phyloP scores from a whole-genome alignment of 2,113 vertebrate genomes.

The Opisthocomus hoazin region DNA sequence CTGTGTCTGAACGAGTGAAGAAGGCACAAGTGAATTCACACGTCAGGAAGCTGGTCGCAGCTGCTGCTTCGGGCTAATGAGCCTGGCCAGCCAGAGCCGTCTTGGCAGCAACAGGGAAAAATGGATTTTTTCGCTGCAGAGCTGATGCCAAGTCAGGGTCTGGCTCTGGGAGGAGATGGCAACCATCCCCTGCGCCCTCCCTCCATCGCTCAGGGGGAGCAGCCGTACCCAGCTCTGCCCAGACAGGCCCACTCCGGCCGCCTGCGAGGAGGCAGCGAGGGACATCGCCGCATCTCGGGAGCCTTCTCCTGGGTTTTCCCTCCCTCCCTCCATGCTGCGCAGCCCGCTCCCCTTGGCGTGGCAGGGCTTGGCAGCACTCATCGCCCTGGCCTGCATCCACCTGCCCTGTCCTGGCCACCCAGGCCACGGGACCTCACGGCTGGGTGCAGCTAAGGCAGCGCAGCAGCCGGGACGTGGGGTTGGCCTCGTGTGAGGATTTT shows the following conservation, averaged over 20 bases:
- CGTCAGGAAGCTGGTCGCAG: neutral
- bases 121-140: neutral
- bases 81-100: neutral
- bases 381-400: fast-evolving
- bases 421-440: fast-evolving
- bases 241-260: neutral
- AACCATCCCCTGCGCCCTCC: neutral
- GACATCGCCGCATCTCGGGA: fast-evolving
- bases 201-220: fast-evolving
- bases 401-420: fast-evolving
- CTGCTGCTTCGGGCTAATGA: neutral
- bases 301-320: neutral
- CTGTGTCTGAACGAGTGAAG: neutral
- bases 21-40: fast-evolving
- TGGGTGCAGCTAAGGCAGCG: neutral
- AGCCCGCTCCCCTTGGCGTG: fast-evolving
- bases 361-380: neutral
- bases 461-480: neutral
- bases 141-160: neutral
- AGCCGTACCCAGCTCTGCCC: fast-evolving
- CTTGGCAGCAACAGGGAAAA: neutral
- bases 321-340: neutral
- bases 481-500: neutral
- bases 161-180: neutral
- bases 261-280: neutral